phyloP scores from a whole-genome alignment of 2,113 vertebrate genomes.

The Trematocara marginatum region DNA sequence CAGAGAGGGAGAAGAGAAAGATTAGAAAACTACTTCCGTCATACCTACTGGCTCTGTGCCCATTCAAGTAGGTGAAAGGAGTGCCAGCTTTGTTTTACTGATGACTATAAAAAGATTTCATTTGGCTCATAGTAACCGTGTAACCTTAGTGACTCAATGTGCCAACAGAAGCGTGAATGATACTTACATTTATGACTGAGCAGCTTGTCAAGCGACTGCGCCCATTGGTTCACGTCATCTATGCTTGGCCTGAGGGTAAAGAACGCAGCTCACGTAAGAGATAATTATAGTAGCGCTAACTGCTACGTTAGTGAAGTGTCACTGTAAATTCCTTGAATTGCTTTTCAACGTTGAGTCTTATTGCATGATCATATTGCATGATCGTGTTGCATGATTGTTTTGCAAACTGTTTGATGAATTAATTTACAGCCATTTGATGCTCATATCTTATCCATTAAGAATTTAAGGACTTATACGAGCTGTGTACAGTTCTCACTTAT shows the following conservation, averaged over 20 bases:
- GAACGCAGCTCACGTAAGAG: neutral
- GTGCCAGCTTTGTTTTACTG: slow-evolving; percentile 8
- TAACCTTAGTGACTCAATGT: slow-evolving; percentile 15
- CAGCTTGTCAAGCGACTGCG: slow-evolving; percentile 85
- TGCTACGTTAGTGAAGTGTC: neutral
- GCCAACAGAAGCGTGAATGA: neutral
- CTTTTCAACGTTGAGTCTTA: neutral
- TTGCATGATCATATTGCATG: neutral
- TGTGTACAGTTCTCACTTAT: neutral
- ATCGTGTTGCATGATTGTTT: neutral
- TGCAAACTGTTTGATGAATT: neutral
- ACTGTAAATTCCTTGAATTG: neutral
- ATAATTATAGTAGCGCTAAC: neutral
- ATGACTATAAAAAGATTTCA: neutral
- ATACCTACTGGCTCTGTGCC: neutral
- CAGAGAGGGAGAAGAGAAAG: neutral
- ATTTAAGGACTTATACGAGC: neutral
- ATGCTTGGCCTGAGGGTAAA: slow-evolving; percentile 74
- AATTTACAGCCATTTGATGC: neutral
- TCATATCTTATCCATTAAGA: neutral
- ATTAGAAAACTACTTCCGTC: neutral
- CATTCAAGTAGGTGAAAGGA: neutral
- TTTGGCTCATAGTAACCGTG: neutral
- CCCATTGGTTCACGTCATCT: slow-evolving; percentile 85
- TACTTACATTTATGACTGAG: slow-evolving; percentile 87